Base-by-base conservation (phyloP, 1,140 invertebrate species). In the Drosophila repleta region DNA sequence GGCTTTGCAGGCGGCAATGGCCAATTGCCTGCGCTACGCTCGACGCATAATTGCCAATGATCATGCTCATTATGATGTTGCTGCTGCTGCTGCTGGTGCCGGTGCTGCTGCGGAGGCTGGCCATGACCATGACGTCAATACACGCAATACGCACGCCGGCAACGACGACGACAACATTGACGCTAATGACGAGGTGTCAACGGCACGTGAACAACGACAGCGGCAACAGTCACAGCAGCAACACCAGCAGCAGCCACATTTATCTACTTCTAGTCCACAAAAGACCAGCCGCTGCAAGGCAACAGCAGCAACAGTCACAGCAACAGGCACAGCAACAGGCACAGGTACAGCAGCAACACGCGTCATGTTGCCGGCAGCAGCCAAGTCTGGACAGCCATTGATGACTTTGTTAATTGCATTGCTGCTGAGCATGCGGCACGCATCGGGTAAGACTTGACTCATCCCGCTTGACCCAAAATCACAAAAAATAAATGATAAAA, bases 361-460 rank as follows among this genome's bases (percentile, higher is more conserved):
- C 45, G 56, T 43, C 21, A 57, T 61, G 57, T 58, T 72, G 76
- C 53, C 68, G 56, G 32, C 66, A 62, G 52, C 63, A 45, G 56
- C 20, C 48, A 48, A 46, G 72, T 79, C 68, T 81, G 70, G 82
- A 74, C 60, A 65, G 65, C 70, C 82, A 57, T 79, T 90, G 74
- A 78, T 84, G 79, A 82, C 90, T 78, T 66, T 91, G 78, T 90
- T 91, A 90, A 88, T 90, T 80, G 90, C 85, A 74, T 72, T 91
- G 74, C 76, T 90, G 67, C 74, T 91, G 55, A 78, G 81, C 71
- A 74, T 79, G 55, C 82, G 82, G 24, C 76, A 66, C 45, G 77
- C 78, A 65, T 76, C 79, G 76, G 90, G 90, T 91, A 76, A 90
- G 90, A 80, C 37, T 29, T 56, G 41, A 45, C 26, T 46, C 43